Percentiles rank a stretch among this genome's conserved stretches.
Conservation (phyloP, 2,888 invertebrate genomes). For the Eupithecia insigniata region DNA sequence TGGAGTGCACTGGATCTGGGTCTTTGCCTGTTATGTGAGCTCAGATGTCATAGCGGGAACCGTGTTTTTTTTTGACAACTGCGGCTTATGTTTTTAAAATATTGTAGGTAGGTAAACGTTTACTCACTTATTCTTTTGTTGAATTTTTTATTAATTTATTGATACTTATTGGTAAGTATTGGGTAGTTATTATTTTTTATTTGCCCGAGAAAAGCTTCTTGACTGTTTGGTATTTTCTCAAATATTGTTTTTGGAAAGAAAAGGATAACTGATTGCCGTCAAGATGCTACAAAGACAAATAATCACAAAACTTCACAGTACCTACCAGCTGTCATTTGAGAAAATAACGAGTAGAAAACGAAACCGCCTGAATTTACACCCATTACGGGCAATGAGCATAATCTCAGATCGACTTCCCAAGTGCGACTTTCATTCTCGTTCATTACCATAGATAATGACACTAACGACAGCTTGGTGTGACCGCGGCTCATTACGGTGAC, state of each 20-base stretch:
- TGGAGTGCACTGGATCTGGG: not conserved
- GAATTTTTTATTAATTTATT: too few species aligned
- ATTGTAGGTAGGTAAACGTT: too few species aligned
- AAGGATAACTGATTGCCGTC: not conserved
- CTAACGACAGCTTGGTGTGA: conserved; percentile 64
- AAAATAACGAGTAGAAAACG: conserved; percentile 16
- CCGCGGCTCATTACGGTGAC: conserved; percentile 57
- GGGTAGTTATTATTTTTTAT: too few species aligned
- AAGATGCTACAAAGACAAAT: not conserved
- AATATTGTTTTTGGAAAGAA: too few species aligned
- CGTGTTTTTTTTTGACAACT: too few species aligned
- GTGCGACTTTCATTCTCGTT: conserved; percentile 62
- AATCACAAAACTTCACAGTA: not conserved
- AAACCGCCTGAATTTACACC: conserved; percentile 17
- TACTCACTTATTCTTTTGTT: too few species aligned
- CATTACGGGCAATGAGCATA: conserved; percentile 41
- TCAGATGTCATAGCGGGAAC: not conserved
- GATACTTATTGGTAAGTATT: too few species aligned
- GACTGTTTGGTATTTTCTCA: not conserved
- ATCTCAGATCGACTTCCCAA: conserved; percentile 40
- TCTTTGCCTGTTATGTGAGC: not conserved
- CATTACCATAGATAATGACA: conserved; percentile 50
- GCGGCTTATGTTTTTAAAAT: too few species aligned
- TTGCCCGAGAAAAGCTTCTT: not conserved
- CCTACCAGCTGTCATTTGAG: not conserved